These are phyloP conservation scores for Tor tambroides DNA, from an alignment of 2,113 vertebrate species.

Conservation along the genomic window DNA sequence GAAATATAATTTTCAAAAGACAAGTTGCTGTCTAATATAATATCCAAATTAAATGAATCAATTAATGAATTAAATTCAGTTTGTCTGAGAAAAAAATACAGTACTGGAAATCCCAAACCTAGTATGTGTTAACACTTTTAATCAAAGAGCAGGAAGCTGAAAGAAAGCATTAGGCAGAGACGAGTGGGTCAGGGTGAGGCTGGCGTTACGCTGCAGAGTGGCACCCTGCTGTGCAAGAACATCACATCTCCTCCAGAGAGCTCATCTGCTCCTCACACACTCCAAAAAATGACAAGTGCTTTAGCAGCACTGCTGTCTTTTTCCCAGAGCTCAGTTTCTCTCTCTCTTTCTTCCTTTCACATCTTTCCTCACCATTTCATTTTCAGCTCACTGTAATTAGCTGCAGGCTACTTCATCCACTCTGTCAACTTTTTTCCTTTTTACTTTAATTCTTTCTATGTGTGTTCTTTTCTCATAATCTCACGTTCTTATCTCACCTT, in stretches of 20 bases:
- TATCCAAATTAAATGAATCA: no score
- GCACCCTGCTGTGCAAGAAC: slow-evolving; percentile 17
- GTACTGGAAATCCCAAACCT: background rate
- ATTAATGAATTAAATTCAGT: background rate
- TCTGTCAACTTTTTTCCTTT: no score
- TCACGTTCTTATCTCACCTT: background rate
- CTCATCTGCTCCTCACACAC: slow-evolving; percentile 15
- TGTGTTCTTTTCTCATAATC: background rate
- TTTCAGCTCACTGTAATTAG: background rate
- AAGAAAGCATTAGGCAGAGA: background rate
- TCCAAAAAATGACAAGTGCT: background rate
- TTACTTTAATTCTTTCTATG: no score
- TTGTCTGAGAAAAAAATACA: background rate
- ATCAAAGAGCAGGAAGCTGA: background rate
- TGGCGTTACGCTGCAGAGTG: background rate
- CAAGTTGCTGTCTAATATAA: no score
- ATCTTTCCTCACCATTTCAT: background rate
- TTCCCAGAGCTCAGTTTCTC: background rate
- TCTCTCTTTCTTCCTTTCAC: background rate
- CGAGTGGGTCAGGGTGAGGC: background rate
- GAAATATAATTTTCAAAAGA: no score
- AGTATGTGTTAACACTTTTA: background rate
- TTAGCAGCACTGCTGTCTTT: background rate
- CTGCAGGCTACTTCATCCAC: no score
- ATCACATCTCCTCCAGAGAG: slow-evolving; percentile 21